phyloP scores from a whole-genome alignment of 2,797 vertebrate species.

The Oceanodroma leucorhoa region DNA sequence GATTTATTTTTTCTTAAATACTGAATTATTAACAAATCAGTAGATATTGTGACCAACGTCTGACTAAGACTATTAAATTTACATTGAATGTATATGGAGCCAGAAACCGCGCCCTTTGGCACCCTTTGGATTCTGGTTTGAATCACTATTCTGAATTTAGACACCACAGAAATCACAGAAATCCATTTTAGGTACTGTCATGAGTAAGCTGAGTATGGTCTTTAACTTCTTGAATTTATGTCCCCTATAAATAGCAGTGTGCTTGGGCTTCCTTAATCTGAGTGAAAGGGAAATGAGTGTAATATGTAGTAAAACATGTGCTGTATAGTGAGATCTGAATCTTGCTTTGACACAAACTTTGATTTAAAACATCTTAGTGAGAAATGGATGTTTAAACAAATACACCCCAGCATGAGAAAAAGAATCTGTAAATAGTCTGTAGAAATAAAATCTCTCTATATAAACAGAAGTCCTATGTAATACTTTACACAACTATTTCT shows the following conservation, averaged over 20 bases:
- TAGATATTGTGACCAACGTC: background rate
- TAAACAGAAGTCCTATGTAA: background rate
- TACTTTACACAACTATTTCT: background rate
- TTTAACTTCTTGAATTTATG: background rate
- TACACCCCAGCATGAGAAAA: background rate
- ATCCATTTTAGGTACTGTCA: background rate
- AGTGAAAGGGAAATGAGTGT: background rate
- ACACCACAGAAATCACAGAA: background rate
- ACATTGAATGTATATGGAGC: background rate
- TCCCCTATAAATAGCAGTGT: background rate
- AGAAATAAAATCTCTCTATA: background rate
- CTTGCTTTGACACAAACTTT: background rate
- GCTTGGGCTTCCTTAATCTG: background rate
- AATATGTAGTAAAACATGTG: background rate
- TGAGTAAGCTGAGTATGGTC: background rate
- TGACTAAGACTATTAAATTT: background rate
- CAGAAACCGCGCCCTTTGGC: background rate
- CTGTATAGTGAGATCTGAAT: background rate
- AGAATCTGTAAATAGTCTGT: background rate
- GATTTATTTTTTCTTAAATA: background rate
- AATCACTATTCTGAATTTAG: background rate
- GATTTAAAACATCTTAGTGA: conserved; percentile 6
- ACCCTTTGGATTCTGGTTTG: background rate
- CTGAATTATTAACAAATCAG: background rate
- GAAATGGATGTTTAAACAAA: background rate